Evolutionary conservation across 2,113 vertebrate species (phyloP), one percentile per base, ranked within the genome.

Genomic region (Leptosomus discolor): DNA sequence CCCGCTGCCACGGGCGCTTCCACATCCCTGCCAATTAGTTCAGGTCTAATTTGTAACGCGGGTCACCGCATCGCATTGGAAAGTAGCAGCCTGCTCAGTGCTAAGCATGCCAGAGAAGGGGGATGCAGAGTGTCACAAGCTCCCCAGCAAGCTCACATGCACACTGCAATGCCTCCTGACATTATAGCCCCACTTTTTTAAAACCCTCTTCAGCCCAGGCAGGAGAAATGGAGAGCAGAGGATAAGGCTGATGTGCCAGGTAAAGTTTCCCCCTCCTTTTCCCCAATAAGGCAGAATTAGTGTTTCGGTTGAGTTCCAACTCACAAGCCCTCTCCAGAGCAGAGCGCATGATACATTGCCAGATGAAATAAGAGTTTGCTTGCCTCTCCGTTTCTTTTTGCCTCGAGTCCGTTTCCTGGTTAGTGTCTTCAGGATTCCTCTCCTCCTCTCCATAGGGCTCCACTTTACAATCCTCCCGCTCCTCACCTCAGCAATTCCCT

Each of bases 391-490:
- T 61, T 96, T 95, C 86, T 91, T 92, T 96, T 91, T 92, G 94
- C 92, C 92, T 96, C 29, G 95, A 86, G 86, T 96, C 96, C 77
- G 91, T 95, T 96, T 97, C 87, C 95, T 83, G 91, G 97, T 96
- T 95, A 96, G 96, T 88, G 91, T 95, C 94, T 97, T 96, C 89
- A 96, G 89, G 93, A 97, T 92, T 92, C 26, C 87, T 77, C 91
- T 97, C 94, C 87, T 97, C 91, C 93, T 97, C 97, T 97, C 94
- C 96, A 97, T 96, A 96, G 95, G 97, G 96, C 84, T 96, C 81
- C 91, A 91, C 86, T 96, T 95, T 94, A 91, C 91, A 97, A 88
- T 95, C 89, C 96, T 91, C 88, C 92, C 4, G 88, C 69, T 97
- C 57, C 97, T 97, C 97, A 94, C 95, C 94, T 97, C 96, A 93